Percentiles rank a stretch among this genome's conserved stretches.
Conservation (phyloP, 2,888 invertebrate species). For the Automeris io region DNA sequence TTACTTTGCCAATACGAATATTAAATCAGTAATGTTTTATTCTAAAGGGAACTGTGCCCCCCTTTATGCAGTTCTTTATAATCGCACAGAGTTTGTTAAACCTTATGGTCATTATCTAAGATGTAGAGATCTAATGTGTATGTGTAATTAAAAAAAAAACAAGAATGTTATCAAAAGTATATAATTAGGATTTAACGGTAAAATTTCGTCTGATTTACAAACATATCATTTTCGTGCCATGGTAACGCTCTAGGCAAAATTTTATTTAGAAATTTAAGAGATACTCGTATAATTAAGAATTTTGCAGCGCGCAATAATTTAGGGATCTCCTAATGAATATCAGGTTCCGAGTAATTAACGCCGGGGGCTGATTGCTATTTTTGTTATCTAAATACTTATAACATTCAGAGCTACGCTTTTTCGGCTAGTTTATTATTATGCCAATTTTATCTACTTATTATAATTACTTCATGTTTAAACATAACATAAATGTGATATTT, state of each 20-base stretch:
- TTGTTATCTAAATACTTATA: conserved; percentile 40
- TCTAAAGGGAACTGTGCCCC: no score
- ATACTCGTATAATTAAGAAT: conserved; percentile 78
- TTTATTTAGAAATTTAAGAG: conserved; percentile 76
- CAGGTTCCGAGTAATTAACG: conserved; percentile 72
- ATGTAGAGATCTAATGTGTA: no score
- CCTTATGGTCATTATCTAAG: conserved; percentile 12
- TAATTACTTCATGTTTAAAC: no score
- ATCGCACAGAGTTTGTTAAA: background rate
- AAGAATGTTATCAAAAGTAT: conserved; percentile 42
- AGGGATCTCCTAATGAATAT: conserved; percentile 72
- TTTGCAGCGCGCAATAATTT: conserved; percentile 73
- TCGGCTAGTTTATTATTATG: no score
- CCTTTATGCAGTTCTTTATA: no score
- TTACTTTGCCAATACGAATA: no score
- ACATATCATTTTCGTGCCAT: conserved; percentile 73
- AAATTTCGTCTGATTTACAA: conserved; percentile 63
- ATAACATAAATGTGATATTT: no score
- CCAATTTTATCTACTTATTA: no score
- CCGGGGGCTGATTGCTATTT: conserved; percentile 59
- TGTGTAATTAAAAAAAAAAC: conserved; percentile 1
- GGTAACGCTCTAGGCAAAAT: conserved; percentile 62
- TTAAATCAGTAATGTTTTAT: no score
- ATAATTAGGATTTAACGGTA: conserved; percentile 65
- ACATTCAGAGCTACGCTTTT: conserved; percentile 1